These are phyloP conservation scores for Onychomys torridus DNA, from an alignment of 2,797 vertebrate species.

Conservation along the genomic window DNA sequence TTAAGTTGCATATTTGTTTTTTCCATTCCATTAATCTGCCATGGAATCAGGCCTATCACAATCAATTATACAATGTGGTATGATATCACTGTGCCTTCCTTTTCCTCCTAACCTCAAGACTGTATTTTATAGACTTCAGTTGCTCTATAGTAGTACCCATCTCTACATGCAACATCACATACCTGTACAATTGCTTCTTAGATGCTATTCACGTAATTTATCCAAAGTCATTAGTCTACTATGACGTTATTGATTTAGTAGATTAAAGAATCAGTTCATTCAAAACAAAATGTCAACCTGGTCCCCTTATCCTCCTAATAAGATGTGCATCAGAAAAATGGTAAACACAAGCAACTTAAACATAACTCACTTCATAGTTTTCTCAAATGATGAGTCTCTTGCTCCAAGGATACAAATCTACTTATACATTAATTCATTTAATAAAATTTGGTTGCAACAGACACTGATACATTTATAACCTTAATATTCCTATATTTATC, in stretches of 20 bases:
- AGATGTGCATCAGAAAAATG: neutral
- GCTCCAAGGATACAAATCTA: neutral
- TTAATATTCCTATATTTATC: neutral
- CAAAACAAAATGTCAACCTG: neutral
- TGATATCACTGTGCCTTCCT: too few relatives aligned
- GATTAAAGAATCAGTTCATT: neutral
- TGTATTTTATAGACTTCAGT: neutral
- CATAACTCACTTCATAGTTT: neutral
- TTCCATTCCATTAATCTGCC: neutral
- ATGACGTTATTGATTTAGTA: neutral
- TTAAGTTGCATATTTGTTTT: neutral
- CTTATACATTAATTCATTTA: neutral
- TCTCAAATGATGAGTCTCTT: neutral
- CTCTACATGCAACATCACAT: neutral
- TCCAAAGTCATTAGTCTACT: neutral
- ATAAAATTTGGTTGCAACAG: neutral
- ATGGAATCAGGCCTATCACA: neutral
- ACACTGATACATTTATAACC: neutral
- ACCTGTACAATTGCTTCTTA: neutral
- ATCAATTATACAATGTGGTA: neutral
- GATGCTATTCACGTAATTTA: neutral
- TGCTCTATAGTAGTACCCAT: neutral
- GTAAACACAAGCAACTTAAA: neutral
- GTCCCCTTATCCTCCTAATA: neutral
- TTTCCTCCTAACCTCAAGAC: neutral